A percentile compares a stretch with the other conserved stretches of the same genome.
These are phyloP conservation scores for Spodoptera picta DNA, from an alignment of 2,888 invertebrate species.

Conservation along the genomic window DNA sequence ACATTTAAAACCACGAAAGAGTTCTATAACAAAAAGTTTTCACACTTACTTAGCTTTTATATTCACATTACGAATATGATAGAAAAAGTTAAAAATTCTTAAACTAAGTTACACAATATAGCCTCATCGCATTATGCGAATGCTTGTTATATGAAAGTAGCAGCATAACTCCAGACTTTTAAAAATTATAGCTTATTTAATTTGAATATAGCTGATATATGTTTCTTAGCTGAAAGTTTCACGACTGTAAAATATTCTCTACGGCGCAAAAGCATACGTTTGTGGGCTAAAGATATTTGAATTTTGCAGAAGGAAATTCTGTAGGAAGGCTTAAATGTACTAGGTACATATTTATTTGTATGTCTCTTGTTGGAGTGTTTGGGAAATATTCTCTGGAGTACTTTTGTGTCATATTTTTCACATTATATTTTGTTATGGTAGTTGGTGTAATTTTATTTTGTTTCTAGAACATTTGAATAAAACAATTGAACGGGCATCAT, in stretches of 20 bases:
- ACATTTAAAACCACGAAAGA: conserved; percentile 29
- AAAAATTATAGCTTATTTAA: conserved; percentile 67
- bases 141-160: conserved; percentile 57
- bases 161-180: conserved; percentile 60
- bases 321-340: conserved; percentile 25
- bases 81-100: conserved; percentile 38
- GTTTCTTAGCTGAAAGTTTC: conserved; percentile 50
- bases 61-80: conserved; percentile 25
- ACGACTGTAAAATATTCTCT: conserved; percentile 48
- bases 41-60: conserved; percentile 37
- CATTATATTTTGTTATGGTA: background rate
- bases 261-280: conserved; percentile 47
- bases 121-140: conserved; percentile 55
- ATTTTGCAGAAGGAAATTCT: conserved; percentile 40
- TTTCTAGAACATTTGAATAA: too few species aligned
- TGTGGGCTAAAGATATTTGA: conserved; percentile 39
- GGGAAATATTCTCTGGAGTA: conserved; percentile 18
- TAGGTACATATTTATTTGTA: conserved; percentile 19
- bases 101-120: conserved; percentile 34
- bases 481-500: too few species aligned
- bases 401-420: conserved; percentile 5
- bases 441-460: too few species aligned
- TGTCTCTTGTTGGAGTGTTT: conserved; percentile 12
- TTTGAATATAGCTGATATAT: conserved; percentile 69
- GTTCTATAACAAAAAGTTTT: conserved; percentile 37